Base-by-base conservation (phyloP, 2,888 invertebrate species). In the Tetropium fuscum region DNA sequence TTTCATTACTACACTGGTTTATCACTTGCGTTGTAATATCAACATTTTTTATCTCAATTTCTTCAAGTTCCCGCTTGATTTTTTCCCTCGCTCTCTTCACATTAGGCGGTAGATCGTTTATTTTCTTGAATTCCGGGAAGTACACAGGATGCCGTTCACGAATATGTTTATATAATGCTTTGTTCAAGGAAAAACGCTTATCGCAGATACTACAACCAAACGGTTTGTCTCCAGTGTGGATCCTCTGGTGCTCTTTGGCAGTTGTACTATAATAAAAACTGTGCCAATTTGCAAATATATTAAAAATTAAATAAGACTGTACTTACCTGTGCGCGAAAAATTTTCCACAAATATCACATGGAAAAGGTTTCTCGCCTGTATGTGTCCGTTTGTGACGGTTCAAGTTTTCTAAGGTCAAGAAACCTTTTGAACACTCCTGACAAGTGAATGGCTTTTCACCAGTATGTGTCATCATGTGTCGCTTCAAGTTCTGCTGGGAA, bases 141-240 rank as follows among this genome's bases (percentile, higher is more conserved):
- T 71, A 63, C 3, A 74, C 71, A 1, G 78, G 78, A 66, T 79
- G 79, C 22, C 68, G 73, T 19, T 68, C 66, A 27, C 78, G 68
- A 16, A 78, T 73, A 60, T 79, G 79, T 57, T 70, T 75, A 53
- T 74, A 79, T 10, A 79, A 64, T 43, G 76, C 64, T 68, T 79
- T 79, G 54, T 76, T 79, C 10, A 78, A 56, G 2, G 76, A 60
- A 54, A 77, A 79, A 30, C 70, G 60, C 57, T 71, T 75, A 30
- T 72, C 61, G 57, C 79, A 79, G 11, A 74, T 60, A 16, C 66
- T 72, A 54, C 79, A 79, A 7, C 69, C 67, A 49, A 71, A 79
- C 1, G 79, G 78, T 58, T 74, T 77, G 53, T 78, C 78, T 2
- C 75, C 76, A 0, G 78, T 76, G 51, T 80, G 80, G n/a, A 74